Base-by-base conservation (phyloP, 2,888 invertebrate genomes). In the Drosophila infuscata region DNA sequence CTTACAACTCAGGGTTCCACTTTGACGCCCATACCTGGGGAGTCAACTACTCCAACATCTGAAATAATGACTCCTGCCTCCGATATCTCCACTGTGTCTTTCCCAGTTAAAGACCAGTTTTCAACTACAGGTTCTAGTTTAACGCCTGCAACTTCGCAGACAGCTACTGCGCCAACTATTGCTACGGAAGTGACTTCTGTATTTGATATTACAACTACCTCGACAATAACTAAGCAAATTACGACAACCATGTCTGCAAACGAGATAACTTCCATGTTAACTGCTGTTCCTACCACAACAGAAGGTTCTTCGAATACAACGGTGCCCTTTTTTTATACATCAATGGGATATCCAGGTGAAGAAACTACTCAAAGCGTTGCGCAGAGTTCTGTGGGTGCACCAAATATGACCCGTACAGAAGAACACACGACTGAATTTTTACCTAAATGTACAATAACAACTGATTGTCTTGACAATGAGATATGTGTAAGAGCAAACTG, bases 401-500 rank as follows among this genome's bases (percentile, higher is more conserved):
- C 61, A 58, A 81, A 58, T 20, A 63, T 48, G 36, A 51, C 54
- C 9, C 9, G 12, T 20, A 78, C 68, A 32, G 49, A 48, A 20
- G 32, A 51, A 6, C 17, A 68, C 0, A 43, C 52, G 70, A 89
- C 70, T 62, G 75, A 77, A 70, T 68, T 30, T 43, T 58, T 25
- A 35, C 25, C 17, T 62, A 69, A 30, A 12, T 93, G 93, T 81
- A 69, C 52, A n/a, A 77, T 73, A 25, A 89, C 92, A 70, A 76
- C 73, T 62, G 92, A 94, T 79, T 94, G 94, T 85, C 82, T 90
- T 41, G 86, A 92, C 70, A 91, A 92, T 70, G 93, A 94, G 73
- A 92, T 93, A 38, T 95, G 95, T 87, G 91, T 94, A 53, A 89
- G 93, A 64, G 91, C 93, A 73, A 88, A 89, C 38, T 95, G 95